A percentile compares a stretch with the other conserved stretches of the same genome.
These are phyloP conservation scores for Artibeus lituratus DNA, from an alignment of 2,797 vertebrate genomes.

Conservation along the genomic window DNA sequence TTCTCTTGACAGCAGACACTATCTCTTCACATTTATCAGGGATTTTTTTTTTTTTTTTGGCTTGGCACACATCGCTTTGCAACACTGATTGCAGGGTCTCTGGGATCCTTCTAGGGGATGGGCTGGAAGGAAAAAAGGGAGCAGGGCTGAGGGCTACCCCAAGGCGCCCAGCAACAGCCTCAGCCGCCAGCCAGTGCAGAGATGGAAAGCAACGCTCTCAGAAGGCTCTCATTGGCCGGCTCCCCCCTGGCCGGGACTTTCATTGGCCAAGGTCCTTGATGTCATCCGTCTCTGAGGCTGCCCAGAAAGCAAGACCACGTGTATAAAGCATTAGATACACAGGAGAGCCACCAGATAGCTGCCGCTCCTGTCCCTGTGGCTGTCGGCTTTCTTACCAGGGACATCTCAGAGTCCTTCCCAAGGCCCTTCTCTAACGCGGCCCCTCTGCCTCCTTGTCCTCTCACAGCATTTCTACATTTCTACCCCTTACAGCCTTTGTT, in stretches of 20 bases:
- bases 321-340: background rate
- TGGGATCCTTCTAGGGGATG: background rate
- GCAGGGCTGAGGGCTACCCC: background rate
- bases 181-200: background rate
- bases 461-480: background rate
- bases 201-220: background rate
- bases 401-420: background rate
- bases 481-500: background rate
- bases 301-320: background rate
- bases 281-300: constrained; percentile 61
- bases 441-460: background rate
- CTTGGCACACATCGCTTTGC: background rate
- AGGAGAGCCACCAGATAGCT: background rate
- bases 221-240: constrained; percentile 3
- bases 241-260: background rate
- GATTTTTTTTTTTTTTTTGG: background rate
- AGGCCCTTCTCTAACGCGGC: background rate
- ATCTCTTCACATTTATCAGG: background rate
- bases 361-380: background rate
- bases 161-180: constrained; percentile 13
- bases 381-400: background rate
- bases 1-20: background rate
- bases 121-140: background rate
- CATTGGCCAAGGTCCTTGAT: constrained; percentile 50
- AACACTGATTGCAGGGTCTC: background rate